Conservation (phyloP, 1,140 invertebrate genomes). For the Vanessa atalanta region DNA sequence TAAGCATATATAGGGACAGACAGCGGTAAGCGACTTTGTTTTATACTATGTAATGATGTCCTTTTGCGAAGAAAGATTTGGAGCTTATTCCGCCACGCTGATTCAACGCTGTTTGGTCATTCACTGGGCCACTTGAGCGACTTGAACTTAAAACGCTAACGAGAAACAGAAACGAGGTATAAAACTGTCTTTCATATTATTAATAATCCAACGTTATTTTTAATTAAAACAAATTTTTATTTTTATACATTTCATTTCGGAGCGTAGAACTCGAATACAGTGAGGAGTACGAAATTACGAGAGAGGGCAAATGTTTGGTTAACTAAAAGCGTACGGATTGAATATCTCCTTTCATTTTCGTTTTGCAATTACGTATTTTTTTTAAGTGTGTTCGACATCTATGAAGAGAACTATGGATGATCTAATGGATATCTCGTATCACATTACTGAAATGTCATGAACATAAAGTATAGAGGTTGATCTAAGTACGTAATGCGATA, state of each 20-base stretch:
- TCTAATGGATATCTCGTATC: no score
- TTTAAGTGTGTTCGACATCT: no score
- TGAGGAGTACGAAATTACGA: slow-evolving; percentile 3
- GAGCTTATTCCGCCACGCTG: no score
- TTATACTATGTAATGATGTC: no score
- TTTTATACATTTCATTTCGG: slow-evolving; percentile 19
- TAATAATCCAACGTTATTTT: slow-evolving; percentile 4
- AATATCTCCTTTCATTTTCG: background rate
- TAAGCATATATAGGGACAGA: no score
- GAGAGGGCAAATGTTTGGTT: slow-evolving; percentile 16
- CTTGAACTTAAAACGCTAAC: background rate
- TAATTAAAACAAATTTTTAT: slow-evolving; percentile 18
- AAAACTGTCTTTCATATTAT: background rate
- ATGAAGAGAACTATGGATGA: no score
- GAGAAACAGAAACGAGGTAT: background rate
- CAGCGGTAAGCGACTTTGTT: no score
- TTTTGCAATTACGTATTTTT: background rate
- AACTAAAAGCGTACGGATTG: slow-evolving; percentile 9
- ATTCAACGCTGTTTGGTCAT: no score
- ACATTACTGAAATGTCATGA: no score
- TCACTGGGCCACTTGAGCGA: background rate
- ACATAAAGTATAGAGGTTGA: no score
- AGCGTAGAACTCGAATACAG: slow-evolving; percentile 3
- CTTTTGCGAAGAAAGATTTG: no score
- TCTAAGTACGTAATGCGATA: no score